phyloP scores from a whole-genome alignment of 1,140 invertebrate genomes.

The Bradysia coprophila region DNA sequence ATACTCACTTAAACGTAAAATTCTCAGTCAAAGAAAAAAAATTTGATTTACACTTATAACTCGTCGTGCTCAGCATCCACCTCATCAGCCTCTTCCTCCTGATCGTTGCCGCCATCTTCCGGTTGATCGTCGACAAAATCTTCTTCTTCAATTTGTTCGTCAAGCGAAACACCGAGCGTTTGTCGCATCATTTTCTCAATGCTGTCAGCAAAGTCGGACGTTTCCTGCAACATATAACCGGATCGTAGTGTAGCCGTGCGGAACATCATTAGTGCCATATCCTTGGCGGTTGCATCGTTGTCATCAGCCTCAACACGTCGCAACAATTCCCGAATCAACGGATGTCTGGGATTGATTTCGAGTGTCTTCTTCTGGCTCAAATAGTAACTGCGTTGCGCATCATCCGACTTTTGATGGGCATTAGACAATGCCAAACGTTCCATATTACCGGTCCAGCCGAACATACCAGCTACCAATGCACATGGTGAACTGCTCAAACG shows the following conservation, averaged over 20 bases:
- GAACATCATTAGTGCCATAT: constrained; percentile 85
- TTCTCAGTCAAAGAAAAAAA: too few relatives aligned
- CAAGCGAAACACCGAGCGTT: constrained; percentile 58
- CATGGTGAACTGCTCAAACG: constrained; percentile 84
- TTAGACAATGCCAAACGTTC: constrained; percentile 90
- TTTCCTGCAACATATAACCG: constrained; percentile 76
- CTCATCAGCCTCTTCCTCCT: constrained; percentile 10
- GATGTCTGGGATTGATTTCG: constrained; percentile 96
- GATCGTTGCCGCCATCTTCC: constrained; percentile 24
- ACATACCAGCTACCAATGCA: constrained; percentile 90
- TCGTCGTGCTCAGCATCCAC: constrained; percentile 21
- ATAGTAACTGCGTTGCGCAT: constrained; percentile 81
- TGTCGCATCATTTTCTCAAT: constrained; percentile 76
- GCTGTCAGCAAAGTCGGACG: constrained; percentile 65
- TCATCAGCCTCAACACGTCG: constrained; percentile 61
- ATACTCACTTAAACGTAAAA: too few relatives aligned
- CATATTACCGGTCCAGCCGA: constrained; percentile 99
- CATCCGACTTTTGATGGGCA: constrained; percentile 90
- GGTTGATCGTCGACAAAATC: constrained; percentile 29
- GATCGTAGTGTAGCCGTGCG: constrained; percentile 80
- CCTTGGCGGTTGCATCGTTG: constrained; percentile 61
- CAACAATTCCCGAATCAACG: constrained; percentile 81
- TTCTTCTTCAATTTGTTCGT: constrained; percentile 44
- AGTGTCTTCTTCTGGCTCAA: constrained; percentile 92
- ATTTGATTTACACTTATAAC: too few relatives aligned